Evolutionary conservation across 2,888 invertebrate species (phyloP).

Genomic region (Arctia plantaginis): DNA sequence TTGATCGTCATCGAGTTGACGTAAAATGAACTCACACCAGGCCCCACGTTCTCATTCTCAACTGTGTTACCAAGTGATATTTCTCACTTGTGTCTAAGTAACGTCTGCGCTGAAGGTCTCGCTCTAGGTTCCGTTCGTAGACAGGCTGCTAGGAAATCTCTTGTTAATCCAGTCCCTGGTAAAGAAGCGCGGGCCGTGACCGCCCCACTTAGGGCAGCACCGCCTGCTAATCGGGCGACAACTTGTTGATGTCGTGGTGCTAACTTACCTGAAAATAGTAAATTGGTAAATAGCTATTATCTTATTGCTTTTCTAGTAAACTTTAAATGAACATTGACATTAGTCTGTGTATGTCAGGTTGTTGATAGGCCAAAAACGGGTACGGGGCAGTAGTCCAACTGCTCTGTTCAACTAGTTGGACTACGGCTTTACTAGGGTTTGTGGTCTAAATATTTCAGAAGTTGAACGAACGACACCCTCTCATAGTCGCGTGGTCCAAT

Average conservation of each 20-base stretch:
- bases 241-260: slow-evolving; percentile 82
- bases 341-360: too few relatives aligned
- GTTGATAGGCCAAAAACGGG: too few relatives aligned
- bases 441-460: too few relatives aligned
- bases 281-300: neutral
- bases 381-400: too few relatives aligned
- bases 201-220: slow-evolving; percentile 66
- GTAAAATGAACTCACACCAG: neutral
- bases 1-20: neutral
- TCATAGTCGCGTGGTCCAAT: too few relatives aligned
- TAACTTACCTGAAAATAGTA: slow-evolving; percentile 70
- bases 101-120: slow-evolving; percentile 87
- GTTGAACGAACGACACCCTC: too few relatives aligned
- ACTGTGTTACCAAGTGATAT: too few relatives aligned
- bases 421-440: too few relatives aligned
- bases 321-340: too few relatives aligned
- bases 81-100: slow-evolving; percentile 87
- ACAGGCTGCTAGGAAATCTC: slow-evolving; percentile 85
- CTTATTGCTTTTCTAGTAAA: too few relatives aligned
- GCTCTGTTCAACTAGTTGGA: too few relatives aligned
- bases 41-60: too few relatives aligned
- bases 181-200: slow-evolving; percentile 55
- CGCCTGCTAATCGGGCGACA: slow-evolving; percentile 75
- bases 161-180: slow-evolving; percentile 69
- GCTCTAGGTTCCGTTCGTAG: slow-evolving; percentile 88